phyloP scores from a whole-genome alignment of 35 echinoderm and acorn worm species.

The Acanthaster planci region DNA sequence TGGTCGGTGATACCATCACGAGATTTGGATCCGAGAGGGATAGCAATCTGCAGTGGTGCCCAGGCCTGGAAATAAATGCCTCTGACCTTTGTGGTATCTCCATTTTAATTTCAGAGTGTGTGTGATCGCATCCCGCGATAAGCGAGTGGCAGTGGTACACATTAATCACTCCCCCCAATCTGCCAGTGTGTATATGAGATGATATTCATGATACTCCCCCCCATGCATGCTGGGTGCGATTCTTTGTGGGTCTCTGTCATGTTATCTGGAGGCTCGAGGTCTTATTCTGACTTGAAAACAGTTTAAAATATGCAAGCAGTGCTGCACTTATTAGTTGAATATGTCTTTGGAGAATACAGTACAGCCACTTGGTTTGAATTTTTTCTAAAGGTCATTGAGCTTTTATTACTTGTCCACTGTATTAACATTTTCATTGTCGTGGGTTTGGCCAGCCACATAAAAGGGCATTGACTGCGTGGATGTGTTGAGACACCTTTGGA shows the following conservation, averaged over 20 bases:
- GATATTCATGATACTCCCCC: constrained; percentile 10
- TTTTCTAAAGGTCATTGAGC: too few relatives aligned
- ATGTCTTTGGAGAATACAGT: too few relatives aligned
- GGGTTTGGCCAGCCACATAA: too few relatives aligned
- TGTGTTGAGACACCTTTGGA: too few relatives aligned
- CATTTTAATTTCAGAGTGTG: constrained; percentile 24
- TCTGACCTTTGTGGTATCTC: constrained; percentile 20
- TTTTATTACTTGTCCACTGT: too few relatives aligned
- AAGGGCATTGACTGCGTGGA: too few relatives aligned
- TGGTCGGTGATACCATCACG: constrained; percentile 6
- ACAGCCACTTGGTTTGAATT: too few relatives aligned
- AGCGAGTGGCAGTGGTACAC: neutral
- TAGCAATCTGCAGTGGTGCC: constrained; percentile 4
- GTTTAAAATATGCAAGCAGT: too few relatives aligned
- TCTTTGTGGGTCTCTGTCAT: neutral
- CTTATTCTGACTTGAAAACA: too few relatives aligned
- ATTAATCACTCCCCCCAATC: constrained; percentile 9
- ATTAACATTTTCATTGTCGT: too few relatives aligned
- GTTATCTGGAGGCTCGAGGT: too few relatives aligned
- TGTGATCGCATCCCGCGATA: neutral
- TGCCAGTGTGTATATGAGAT: constrained; percentile 20
- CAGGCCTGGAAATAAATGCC: constrained; percentile 8
- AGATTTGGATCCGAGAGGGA: neutral
- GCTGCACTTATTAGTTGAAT: too few relatives aligned
- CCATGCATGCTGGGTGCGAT: neutral